Evolutionary conservation across 1,140 invertebrate genomes (phyloP).

Genomic region (Philotrypesis tridentata): DNA sequence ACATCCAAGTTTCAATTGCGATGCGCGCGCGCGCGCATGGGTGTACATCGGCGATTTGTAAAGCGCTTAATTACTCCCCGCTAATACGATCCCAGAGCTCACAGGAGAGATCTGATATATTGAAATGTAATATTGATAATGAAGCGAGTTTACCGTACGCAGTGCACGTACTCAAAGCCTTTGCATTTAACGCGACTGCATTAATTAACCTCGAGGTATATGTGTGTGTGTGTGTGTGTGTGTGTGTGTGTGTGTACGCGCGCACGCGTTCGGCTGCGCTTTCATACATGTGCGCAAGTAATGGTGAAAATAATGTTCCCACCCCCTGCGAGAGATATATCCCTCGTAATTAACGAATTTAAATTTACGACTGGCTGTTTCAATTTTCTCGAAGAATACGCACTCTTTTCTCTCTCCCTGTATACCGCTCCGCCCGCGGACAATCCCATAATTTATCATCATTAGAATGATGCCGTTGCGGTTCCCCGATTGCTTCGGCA

Average conservation of each 20-base stretch:
- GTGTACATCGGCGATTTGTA: background rate
- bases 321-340: too few relatives aligned
- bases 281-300: too few relatives aligned
- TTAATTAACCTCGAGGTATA: conserved; percentile 16
- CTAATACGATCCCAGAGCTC: background rate
- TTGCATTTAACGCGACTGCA: background rate
- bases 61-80: background rate
- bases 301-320: too few relatives aligned
- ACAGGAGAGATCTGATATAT: conserved; percentile 29
- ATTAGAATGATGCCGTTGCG: background rate
- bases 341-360: too few relatives aligned
- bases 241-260: too few relatives aligned
- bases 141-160: background rate
- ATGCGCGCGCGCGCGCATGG: too few relatives aligned
- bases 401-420: background rate
- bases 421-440: too few relatives aligned
- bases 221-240: background rate
- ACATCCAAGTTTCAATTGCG: too few relatives aligned
- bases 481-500: background rate
- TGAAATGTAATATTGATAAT: conserved; percentile 36
- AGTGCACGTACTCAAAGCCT: background rate
- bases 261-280: background rate
- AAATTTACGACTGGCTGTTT: background rate
- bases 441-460: background rate
- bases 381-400: background rate